Percentiles rank a stretch among this genome's conserved stretches.
Conservation (phyloP, 2,113 vertebrate species). For the Pluvialis apricaria region DNA sequence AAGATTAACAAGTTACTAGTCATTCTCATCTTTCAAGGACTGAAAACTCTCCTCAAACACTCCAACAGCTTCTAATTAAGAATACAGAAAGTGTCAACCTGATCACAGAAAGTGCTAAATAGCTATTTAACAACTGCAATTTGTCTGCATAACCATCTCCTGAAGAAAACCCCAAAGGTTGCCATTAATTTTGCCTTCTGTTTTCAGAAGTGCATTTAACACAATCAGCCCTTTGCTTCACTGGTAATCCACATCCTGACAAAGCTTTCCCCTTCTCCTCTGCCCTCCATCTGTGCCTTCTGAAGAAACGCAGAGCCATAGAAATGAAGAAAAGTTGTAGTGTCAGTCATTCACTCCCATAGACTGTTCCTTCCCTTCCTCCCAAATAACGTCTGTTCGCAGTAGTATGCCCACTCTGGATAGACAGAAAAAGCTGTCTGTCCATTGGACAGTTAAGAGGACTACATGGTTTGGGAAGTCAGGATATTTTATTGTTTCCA, state of each 20-base stretch:
- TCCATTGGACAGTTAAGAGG: not conserved
- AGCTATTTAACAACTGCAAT: not conserved
- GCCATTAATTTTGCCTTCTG: not conserved
- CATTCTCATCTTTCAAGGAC: not conserved
- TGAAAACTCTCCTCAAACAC: not conserved
- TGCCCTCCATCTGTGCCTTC: not conserved
- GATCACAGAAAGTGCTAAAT: not conserved
- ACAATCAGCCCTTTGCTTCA: not conserved
- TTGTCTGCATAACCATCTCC: not conserved
- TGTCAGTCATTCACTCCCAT: not conserved
- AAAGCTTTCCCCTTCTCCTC: not conserved
- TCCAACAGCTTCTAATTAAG: not conserved
- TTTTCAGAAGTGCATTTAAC: not conserved
- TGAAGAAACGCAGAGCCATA: not conserved
- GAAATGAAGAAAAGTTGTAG: not conserved
- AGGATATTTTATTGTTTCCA: not conserved
- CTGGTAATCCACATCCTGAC: not conserved
- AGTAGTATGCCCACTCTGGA: not conserved
- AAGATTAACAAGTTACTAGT: not conserved
- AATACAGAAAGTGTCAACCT: not conserved
- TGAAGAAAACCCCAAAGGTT: not conserved
- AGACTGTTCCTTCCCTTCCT: not conserved
- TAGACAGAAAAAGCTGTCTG: not conserved
- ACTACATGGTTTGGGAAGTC: not conserved
- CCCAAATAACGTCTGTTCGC: accelerated